Evolutionary conservation across 2,888 invertebrate species (phyloP).

Genomic region (Nephrotoma flavescens): DNA sequence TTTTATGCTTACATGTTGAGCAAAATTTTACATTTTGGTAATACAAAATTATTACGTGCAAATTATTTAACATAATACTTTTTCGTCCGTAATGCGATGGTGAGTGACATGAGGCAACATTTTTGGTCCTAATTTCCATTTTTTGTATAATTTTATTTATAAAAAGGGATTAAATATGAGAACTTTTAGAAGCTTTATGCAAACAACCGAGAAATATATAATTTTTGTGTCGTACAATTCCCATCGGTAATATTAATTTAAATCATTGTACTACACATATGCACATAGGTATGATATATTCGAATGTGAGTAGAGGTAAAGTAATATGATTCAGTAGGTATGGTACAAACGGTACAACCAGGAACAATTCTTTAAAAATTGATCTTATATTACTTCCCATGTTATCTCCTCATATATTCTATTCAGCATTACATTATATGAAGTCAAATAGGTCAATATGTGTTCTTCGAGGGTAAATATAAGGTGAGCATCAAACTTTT

Average conservation of each 20-base stretch:
- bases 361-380: not conserved
- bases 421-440: not conserved
- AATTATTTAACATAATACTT: too few relatives aligned
- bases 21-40: too few relatives aligned
- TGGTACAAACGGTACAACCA: not conserved
- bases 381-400: not conserved
- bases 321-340: not conserved
- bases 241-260: not conserved
- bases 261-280: not conserved
- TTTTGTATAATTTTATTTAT: too few relatives aligned
- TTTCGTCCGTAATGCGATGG: too few relatives aligned
- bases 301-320: not conserved
- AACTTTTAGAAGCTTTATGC: too few relatives aligned
- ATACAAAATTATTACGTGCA: too few relatives aligned
- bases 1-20: too few relatives aligned
- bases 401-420: not conserved
- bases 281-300: too few relatives aligned
- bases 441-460: not conserved
- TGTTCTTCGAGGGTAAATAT: not conserved
- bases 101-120: too few relatives aligned
- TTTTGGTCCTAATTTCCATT: too few relatives aligned
- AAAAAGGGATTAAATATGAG: too few relatives aligned
- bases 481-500: not conserved
- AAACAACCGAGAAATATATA: too few relatives aligned
- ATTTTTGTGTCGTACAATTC: not conserved